Evolutionary conservation across 2,797 vertebrate genomes (phyloP).

Genomic region (Enteromius afrohamiltoni): DNA sequence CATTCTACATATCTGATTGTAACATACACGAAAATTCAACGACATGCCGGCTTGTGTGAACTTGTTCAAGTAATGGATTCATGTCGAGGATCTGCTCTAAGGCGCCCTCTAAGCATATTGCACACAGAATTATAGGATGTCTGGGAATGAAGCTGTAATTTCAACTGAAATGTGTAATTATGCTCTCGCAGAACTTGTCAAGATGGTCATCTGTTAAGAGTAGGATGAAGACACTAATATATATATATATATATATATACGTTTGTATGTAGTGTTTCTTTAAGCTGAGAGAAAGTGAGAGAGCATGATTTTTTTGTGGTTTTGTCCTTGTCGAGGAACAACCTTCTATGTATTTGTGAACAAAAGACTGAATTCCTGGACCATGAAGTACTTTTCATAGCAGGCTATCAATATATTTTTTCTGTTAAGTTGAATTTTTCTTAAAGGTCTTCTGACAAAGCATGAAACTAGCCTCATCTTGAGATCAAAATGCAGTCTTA

Average conservation of each 20-base stretch:
- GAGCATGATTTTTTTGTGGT: background rate
- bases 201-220: conserved; percentile 21
- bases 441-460: background rate
- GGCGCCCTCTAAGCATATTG: background rate
- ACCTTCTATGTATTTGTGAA: background rate
- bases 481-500: background rate
- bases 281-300: background rate
- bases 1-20: background rate
- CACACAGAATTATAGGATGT: background rate
- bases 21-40: background rate
- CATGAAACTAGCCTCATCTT: background rate
- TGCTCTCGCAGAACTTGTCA: conserved; percentile 1
- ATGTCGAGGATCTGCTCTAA: background rate
- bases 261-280: background rate
- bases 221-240: background rate
- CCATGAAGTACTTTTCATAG: background rate
- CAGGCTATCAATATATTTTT: background rate
- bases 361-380: background rate
- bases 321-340: background rate
- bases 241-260: background rate
- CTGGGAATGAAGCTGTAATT: background rate
- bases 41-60: background rate
- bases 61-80: background rate
- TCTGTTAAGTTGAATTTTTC: background rate
- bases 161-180: conserved; percentile 21